Evolutionary conservation across 2,888 invertebrate genomes (phyloP), one percentile per base, ranked within the genome.

Genomic region (Ophion obscuratus): DNA sequence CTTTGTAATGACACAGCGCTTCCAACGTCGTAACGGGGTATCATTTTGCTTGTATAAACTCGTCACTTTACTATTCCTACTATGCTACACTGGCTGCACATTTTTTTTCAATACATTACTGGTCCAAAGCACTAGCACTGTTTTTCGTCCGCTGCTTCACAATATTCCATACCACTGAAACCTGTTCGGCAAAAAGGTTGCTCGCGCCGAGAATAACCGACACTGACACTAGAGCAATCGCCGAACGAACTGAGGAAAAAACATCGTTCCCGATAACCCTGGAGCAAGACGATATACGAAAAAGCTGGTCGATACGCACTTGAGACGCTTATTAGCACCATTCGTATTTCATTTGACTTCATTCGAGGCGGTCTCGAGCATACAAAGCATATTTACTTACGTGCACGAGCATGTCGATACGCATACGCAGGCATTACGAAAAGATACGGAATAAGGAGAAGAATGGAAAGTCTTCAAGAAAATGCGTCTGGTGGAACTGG

Each of bases 1-100:
- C 93, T 93, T 81, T 93, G 92, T 59, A 92, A 80, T 20, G 93
- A 92, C 70, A 93, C 89, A 0, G 92, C 92, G 71, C 91, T 92
- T 36, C 90, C 92, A 47, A 93, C 88, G 80, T 93, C 93, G 83
- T 92, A 93, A 86, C 93, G 90, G 10, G 93, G 93, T 44, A 93
- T 91, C 93, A 93, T 93, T 59, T 86, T 88, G 44, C 4, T 14
- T 59, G n/a, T 24, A 0, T 44, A 67, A 67, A 57, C 20, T 59
- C 24, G 6, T 76, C 62, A 64, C 75, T 62, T 40, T 24, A 27
- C n/a, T 5, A n/a, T 24, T 17, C 53, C 24, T n/a, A 31, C 31
- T 31, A 31, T 31, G 10, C 27, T 10, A 9, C 44, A 11, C 14
- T 36, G 10, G 27, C 14, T 67, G 17, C 1, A 66, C 44, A 64